phyloP scores from a whole-genome alignment of 2,113 vertebrate genomes.

The Dendrocopos noguchii region DNA sequence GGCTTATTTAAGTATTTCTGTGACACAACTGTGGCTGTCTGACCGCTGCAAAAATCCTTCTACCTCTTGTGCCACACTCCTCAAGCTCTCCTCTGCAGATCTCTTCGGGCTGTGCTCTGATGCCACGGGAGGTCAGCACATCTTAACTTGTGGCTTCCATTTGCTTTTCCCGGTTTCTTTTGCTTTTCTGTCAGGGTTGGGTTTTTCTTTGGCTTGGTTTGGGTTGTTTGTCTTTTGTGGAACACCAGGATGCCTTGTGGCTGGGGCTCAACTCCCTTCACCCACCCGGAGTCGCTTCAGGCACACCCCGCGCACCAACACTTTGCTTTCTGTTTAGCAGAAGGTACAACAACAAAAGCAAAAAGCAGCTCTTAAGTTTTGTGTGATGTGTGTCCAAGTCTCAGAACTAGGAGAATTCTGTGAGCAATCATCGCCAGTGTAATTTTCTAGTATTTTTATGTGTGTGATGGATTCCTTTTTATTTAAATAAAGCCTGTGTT shows the following conservation, averaged over 20 bases:
- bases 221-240: background rate
- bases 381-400: background rate
- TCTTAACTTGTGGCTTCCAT: background rate
- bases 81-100: background rate
- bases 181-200: background rate
- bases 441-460: background rate
- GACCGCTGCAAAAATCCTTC: constrained; percentile 37
- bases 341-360: background rate
- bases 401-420: background rate
- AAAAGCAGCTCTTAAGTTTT: background rate
- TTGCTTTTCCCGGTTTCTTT: background rate
- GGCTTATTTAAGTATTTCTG: no score
- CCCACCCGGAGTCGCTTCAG: background rate
- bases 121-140: background rate
- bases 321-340: background rate
- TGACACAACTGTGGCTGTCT: background rate
- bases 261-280: background rate
- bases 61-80: constrained; percentile 53
- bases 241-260: background rate
- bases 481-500: background rate
- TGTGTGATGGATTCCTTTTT: background rate
- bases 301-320: accelerated
- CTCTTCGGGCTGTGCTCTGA: background rate
- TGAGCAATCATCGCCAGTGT: constrained; percentile 35
- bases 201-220: background rate